Evolutionary conservation across 2,888 invertebrate species (phyloP).

Genomic region (Idaea aversata): DNA sequence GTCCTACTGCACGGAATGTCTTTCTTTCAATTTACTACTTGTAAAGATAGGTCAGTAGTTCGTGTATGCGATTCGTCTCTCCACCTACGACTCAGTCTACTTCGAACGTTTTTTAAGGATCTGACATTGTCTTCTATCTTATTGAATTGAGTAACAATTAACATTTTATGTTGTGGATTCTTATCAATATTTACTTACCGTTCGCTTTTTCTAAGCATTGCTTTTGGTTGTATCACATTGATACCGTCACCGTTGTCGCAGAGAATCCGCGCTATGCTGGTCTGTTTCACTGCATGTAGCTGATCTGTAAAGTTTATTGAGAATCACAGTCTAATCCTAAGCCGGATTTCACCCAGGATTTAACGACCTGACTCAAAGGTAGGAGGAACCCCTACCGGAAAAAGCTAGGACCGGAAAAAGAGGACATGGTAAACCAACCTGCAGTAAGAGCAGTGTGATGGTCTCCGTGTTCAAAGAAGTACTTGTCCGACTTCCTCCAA

Average conservation of each 20-base stretch:
- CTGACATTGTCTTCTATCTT: too few species aligned
- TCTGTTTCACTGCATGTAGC: slow-evolving; percentile 81
- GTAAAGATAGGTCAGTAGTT: neutral
- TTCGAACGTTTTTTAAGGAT: too few species aligned
- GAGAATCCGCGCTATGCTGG: slow-evolving; percentile 84
- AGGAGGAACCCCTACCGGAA: neutral
- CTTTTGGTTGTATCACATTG: slow-evolving; percentile 61
- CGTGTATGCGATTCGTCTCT: neutral
- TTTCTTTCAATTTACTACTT: too few species aligned
- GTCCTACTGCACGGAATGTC: too few species aligned
- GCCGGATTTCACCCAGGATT: too few species aligned
- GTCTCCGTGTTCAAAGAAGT: slow-evolving; percentile 45
- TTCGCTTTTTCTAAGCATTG: slow-evolving; percentile 25
- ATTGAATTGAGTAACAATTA: too few species aligned
- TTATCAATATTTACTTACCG: slow-evolving; percentile 26
- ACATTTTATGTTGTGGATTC: too few species aligned
- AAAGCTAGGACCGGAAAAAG: neutral
- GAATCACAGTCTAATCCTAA: neutral
- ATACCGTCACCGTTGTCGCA: slow-evolving; percentile 86
- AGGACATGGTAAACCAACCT: slow-evolving; percentile 19
- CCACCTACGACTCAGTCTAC: too few species aligned
- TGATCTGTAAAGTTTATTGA: slow-evolving; percentile 28
- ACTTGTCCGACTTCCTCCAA: slow-evolving; percentile 41
- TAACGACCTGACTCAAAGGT: neutral
- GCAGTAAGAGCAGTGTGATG: slow-evolving; percentile 36